These are phyloP conservation scores for Steinernema scapterisci DNA, from an alignment of 2,888 invertebrate species.

Conservation along the genomic window DNA sequence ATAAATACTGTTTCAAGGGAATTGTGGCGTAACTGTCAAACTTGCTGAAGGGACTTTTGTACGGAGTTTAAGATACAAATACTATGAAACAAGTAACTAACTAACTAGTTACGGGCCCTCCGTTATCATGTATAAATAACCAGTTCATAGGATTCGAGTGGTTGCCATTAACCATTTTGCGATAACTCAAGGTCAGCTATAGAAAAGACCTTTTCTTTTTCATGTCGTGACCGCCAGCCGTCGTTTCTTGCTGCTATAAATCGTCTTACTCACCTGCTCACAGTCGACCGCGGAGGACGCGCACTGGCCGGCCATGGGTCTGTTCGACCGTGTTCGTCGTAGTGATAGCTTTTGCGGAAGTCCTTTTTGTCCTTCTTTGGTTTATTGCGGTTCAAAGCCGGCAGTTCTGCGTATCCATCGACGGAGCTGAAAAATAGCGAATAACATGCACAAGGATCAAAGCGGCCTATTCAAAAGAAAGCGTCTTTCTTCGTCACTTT, in stretches of 20 bases:
- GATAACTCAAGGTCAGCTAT: background rate
- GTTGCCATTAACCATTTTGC: too few relatives aligned
- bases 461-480: background rate
- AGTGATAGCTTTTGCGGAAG: constrained; percentile 27
- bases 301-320: constrained; percentile 16
- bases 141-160: too few relatives aligned
- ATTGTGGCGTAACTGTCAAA: too few relatives aligned
- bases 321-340: constrained; percentile 16
- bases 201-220: background rate
- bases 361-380: constrained; percentile 10
- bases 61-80: too few relatives aligned
- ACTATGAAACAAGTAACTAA: too few relatives aligned
- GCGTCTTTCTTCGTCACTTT: background rate
- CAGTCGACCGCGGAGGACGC: background rate
- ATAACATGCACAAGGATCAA: background rate
- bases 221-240: background rate
- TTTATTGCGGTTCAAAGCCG: constrained; percentile 2
- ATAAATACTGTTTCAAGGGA: too few relatives aligned
- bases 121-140: too few relatives aligned
- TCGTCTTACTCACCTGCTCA: constrained; percentile 15
- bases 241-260: background rate
- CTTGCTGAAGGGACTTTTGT: too few relatives aligned
- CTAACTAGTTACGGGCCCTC: too few relatives aligned
- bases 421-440: background rate
- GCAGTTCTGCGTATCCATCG: constrained; percentile 23